phyloP scores from a whole-genome alignment of 2,888 invertebrate genomes.

The Callyntrura sp. region DNA sequence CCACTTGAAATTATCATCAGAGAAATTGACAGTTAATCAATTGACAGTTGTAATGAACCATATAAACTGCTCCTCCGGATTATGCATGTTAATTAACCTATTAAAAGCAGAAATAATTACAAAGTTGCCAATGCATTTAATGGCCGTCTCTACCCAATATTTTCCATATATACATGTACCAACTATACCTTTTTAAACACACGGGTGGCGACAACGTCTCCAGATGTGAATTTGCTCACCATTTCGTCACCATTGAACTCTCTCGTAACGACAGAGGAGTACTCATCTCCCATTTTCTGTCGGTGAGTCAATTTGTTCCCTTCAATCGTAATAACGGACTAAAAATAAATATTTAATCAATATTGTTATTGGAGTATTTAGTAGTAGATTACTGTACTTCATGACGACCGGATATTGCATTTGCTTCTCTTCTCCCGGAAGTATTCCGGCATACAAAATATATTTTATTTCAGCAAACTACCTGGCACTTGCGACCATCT shows the following conservation, averaged over 20 bases:
- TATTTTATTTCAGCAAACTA: constrained; percentile 20
- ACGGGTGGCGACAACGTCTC: constrained; percentile 69
- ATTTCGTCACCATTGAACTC: constrained; percentile 76
- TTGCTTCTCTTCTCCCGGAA: too few species aligned
- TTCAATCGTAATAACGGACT: constrained; percentile 80
- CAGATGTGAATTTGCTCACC: constrained; percentile 61
- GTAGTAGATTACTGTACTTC: background rate
- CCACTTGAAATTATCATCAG: too few species aligned
- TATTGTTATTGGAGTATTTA: background rate
- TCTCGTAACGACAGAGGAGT: constrained; percentile 70
- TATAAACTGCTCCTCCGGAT: too few species aligned
- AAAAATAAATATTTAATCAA: background rate
- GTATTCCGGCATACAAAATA: too few species aligned
- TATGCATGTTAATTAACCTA: too few species aligned
- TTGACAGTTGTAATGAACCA: too few species aligned
- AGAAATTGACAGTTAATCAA: too few species aligned
- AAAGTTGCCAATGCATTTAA: too few species aligned
- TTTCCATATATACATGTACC: too few species aligned
- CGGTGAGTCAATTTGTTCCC: constrained; percentile 78
- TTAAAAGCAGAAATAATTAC: too few species aligned
- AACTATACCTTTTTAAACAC: constrained; percentile 69
- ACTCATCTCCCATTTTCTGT: constrained; percentile 74
- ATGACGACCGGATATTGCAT: background rate
- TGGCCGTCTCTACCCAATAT: too few species aligned
- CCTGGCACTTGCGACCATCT: constrained; percentile 76